phyloP scores from a whole-genome alignment of 2,797 vertebrate species.

The Neosilurus hyrtlii region DNA sequence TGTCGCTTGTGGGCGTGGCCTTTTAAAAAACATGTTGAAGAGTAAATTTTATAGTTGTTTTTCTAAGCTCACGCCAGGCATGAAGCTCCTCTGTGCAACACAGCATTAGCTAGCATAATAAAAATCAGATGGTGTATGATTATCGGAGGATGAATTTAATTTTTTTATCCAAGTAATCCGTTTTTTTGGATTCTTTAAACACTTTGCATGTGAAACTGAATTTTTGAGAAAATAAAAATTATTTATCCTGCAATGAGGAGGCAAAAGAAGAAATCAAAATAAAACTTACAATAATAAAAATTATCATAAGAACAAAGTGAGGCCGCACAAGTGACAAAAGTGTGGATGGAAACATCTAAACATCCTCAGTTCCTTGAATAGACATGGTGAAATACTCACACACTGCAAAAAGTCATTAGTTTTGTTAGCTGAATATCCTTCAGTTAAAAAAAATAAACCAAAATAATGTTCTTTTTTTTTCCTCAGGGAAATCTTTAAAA shows the following conservation, averaged over 20 bases:
- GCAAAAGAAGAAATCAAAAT: neutral
- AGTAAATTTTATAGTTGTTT: neutral
- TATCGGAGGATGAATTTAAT: neutral
- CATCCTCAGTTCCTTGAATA: neutral
- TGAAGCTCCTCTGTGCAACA: neutral
- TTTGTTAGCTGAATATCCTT: neutral
- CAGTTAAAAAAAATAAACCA: neutral
- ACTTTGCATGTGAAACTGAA: neutral
- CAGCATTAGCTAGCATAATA: neutral
- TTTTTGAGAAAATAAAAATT: neutral
- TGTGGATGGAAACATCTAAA: neutral
- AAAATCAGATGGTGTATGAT: neutral
- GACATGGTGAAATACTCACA: neutral
- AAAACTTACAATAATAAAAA: neutral
- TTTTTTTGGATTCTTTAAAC: too few species aligned
- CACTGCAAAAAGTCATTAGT: neutral
- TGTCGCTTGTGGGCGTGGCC: slow-evolving; percentile 3
- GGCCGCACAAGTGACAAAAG: neutral
- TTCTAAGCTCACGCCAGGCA: neutral
- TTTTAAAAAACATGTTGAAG: neutral
- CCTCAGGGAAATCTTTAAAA: too few species aligned
- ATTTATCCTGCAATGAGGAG: neutral
- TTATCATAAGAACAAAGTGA: neutral
- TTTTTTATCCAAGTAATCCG: too few species aligned
- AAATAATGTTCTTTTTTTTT: too few species aligned